These are phyloP conservation scores for Hemaris fuciformis DNA, from an alignment of 2,888 invertebrate genomes.

Conservation along the genomic window DNA sequence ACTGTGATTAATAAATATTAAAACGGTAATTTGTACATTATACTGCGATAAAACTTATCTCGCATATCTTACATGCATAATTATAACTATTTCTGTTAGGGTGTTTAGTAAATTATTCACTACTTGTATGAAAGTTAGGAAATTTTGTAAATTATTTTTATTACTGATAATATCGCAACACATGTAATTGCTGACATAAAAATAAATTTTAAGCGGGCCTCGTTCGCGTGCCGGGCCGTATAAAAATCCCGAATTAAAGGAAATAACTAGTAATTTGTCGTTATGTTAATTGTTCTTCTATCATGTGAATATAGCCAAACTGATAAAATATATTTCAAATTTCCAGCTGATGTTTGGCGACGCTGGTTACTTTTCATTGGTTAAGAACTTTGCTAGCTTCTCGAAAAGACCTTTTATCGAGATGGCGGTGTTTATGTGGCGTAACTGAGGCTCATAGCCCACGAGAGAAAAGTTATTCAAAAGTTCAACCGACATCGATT, in stretches of 20 bases:
- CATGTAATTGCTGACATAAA: background rate
- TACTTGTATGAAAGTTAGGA: background rate
- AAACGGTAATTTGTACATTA: background rate
- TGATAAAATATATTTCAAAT: background rate
- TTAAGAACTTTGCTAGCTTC: too few species aligned
- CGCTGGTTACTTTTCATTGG: too few species aligned
- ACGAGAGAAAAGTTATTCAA: background rate
- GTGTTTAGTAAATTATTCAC: background rate
- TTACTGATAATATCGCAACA: conserved; percentile 1
- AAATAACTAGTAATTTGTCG: background rate
- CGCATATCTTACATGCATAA: background rate
- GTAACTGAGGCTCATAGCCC: background rate
- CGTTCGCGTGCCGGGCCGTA: background rate
- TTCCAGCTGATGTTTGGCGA: too few species aligned
- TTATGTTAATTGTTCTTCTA: background rate
- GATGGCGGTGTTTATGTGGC: too few species aligned
- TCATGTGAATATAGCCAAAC: background rate
- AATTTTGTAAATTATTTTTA: background rate
- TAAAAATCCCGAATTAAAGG: background rate
- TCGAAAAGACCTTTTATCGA: too few species aligned
- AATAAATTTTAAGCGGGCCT: background rate
- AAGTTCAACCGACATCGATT: background rate
- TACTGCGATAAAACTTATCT: background rate
- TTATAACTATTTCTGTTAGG: background rate
- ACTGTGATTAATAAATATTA: background rate